Conservation (phyloP, 2,113 vertebrate genomes). For the Antennarius striatus region DNA sequence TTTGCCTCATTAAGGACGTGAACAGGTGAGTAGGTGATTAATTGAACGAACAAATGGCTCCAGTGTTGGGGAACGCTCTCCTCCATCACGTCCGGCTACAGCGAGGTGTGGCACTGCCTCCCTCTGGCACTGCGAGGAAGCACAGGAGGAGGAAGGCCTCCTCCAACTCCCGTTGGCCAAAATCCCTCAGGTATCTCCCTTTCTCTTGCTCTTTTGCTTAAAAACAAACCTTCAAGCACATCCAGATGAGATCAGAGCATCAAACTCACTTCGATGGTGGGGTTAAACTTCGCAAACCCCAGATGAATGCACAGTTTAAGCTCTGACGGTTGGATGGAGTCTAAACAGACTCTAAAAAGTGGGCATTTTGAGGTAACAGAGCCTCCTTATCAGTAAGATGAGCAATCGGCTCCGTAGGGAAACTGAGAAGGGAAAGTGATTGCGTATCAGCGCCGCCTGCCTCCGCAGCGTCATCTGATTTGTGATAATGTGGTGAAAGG, state of each 20-base stretch:
- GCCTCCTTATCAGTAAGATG: constrained; percentile 13
- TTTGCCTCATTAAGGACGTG: constrained; percentile 55
- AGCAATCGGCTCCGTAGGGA: constrained; percentile 6
- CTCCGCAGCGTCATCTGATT: constrained; percentile 16
- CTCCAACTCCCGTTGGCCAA: neutral
- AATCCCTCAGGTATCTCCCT: neutral
- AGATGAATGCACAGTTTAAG: too few relatives aligned
- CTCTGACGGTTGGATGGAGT: too few relatives aligned
- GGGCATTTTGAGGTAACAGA: neutral
- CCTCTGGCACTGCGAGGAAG: constrained; percentile 68
- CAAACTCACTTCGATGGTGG: too few relatives aligned
- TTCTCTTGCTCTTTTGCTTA: too few relatives aligned
- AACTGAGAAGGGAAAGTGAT: constrained; percentile 19
- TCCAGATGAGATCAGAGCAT: too few relatives aligned
- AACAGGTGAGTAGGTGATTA: constrained; percentile 59
- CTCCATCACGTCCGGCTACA: constrained; percentile 28
- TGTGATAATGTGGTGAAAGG: constrained; percentile 21
- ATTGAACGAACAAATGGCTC: constrained; percentile 59
- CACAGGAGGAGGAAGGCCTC: constrained; percentile 30
- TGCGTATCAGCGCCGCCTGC: neutral
- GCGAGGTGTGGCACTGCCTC: constrained; percentile 76
- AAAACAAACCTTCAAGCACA: too few relatives aligned
- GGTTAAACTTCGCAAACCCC: neutral
- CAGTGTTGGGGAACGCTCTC: constrained; percentile 10
- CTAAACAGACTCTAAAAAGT: too few relatives aligned